These are phyloP conservation scores for Spisula solida DNA, from an alignment of 2,888 invertebrate species.

Conservation along the genomic window DNA sequence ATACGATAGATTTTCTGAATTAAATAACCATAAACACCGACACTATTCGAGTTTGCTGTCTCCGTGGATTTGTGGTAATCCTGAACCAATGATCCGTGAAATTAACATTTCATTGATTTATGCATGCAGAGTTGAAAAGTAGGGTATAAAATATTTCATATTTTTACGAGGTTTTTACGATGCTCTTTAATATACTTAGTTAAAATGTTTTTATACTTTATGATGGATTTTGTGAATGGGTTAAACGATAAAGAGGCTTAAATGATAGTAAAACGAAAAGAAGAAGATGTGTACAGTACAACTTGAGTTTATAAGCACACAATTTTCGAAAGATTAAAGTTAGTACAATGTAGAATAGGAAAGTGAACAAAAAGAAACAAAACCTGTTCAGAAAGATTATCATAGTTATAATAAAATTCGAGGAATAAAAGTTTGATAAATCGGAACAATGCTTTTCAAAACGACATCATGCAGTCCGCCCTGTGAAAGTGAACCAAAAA, in stretches of 20 bases:
- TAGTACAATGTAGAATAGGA: background rate
- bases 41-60: conserved; percentile 29
- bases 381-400: no score
- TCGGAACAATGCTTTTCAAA: no score
- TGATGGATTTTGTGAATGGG: background rate
- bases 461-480: no score
- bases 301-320: background rate
- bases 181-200: conserved; percentile 46
- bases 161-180: conserved; percentile 36
- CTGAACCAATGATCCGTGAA: conserved; percentile 44
- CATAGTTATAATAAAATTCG: no score
- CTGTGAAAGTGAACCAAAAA: no score
- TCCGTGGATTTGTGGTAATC: conserved; percentile 46
- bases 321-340: background rate
- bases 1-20: conserved; percentile 43
- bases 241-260: conserved; percentile 18
- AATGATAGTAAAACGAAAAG: background rate
- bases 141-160: conserved; percentile 33
- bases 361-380: background rate
- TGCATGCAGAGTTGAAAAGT: conserved; percentile 6
- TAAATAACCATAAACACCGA: conserved; percentile 46
- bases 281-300: background rate
- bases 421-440: no score
- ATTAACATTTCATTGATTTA: conserved; percentile 59
- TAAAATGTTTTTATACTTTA: conserved; percentile 41